phyloP scores from a whole-genome alignment of 2,113 vertebrate genomes.

The Fukomys damarensis region DNA sequence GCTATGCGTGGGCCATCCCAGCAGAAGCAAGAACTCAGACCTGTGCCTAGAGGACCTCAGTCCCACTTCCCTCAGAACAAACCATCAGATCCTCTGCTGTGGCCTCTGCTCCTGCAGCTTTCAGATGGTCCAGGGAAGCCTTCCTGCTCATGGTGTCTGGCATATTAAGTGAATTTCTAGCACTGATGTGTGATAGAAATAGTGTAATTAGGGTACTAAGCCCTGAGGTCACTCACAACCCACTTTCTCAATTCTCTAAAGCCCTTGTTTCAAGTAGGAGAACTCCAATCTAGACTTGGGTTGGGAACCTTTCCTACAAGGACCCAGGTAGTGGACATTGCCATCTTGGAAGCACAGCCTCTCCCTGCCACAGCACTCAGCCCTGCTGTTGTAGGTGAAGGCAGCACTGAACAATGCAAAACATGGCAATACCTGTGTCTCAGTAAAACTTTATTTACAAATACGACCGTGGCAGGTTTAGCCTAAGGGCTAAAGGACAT shows the following conservation, averaged over 20 bases:
- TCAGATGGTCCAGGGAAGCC: background rate
- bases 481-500: background rate
- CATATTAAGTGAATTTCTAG: background rate
- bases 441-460: background rate
- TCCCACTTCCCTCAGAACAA: too few relatives aligned
- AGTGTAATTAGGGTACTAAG: background rate
- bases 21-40: background rate
- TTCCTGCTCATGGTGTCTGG: background rate
- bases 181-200: background rate
- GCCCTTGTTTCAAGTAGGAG: background rate
- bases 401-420: background rate
- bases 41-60: background rate
- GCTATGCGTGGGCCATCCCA: background rate
- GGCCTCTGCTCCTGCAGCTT: background rate
- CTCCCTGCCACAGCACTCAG: fast-evolving
- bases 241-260: background rate
- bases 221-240: too few relatives aligned
- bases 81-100: fast-evolving
- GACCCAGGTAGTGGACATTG: background rate
- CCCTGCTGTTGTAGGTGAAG: background rate
- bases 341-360: background rate
- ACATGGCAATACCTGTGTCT: background rate
- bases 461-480: background rate
- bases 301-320: background rate
- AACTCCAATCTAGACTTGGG: background rate